Base-by-base conservation (phyloP, 2,888 invertebrate genomes). In the Atrina japonica region DNA sequence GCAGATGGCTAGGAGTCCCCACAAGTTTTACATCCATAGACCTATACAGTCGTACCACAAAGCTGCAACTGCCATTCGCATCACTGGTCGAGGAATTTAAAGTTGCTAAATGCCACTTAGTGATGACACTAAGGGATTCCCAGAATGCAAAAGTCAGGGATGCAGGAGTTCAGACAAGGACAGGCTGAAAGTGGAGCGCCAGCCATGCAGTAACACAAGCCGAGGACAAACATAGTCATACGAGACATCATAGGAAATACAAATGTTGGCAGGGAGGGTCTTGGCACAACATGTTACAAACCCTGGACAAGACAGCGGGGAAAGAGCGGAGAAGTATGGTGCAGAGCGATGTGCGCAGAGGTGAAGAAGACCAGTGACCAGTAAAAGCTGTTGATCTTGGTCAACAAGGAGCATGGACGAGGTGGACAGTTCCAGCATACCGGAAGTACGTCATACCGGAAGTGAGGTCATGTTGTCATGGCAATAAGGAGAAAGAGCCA, bases 151-250 rank as follows among this genome's bases (percentile, higher is more conserved):
- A 55, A 47, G 45, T 64, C 30, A 23, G 64, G n/a, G 27, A 25
- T n/a, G 64, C 70, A 49, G 64, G 64, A 7, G 56, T 70, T 1
- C 25, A 58, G 53, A 55, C 49, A 14, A 55, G 70, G 21, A 64
- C 68, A 61, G 61, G 55, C 3, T 35, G 68, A n/a, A 68, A 61
- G 25, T 68, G 61, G 61, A 41, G 53, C 14, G 55, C 55, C 35
- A 35, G 52, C 52, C 9, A 27, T 14, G 23, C 52, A 25, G 52
- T 52, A 23, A 14, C 16, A 6, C 11, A 52, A 52, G 52, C 52
- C 16, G 52, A 52, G 47, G 47, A 11, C 21, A 47, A 9, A 16
- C 47, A 9, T 47, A 47, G n/a, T 16, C 47, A 47, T 47, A 9
- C 35, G 35, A 35, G 35, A 35, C 35, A 35, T 35, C 11, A 5